phyloP scores from a whole-genome alignment of 2,797 vertebrate genomes.

The Tokudaia tokunoshimensis region DNA sequence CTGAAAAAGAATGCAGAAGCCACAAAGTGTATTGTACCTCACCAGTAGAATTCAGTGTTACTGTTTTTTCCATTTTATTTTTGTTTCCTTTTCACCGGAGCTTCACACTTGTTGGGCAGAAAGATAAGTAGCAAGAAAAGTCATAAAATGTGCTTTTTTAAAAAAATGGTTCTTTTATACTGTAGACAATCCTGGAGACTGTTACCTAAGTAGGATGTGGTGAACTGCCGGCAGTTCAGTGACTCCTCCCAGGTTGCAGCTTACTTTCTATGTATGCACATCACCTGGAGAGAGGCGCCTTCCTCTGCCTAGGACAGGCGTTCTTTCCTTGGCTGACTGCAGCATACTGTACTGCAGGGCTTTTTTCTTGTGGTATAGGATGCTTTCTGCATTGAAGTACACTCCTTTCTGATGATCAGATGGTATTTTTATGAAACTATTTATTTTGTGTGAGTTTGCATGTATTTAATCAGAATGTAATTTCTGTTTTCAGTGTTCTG shows the following conservation, averaged over 20 bases:
- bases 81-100: slow-evolving; percentile 10
- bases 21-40: neutral
- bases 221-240: slow-evolving; percentile 66
- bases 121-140: slow-evolving; percentile 39
- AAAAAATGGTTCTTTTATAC: slow-evolving; percentile 40
- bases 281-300: slow-evolving; percentile 17
- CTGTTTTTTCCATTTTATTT: neutral
- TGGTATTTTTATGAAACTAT: slow-evolving; percentile 58
- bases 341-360: neutral
- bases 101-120: slow-evolving; percentile 41
- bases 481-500: slow-evolving; percentile 20
- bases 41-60: slow-evolving; percentile 3
- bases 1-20: neutral
- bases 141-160: slow-evolving; percentile 29
- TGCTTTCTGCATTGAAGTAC: slow-evolving; percentile 30
- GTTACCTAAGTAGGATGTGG: neutral
- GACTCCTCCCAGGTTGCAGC: neutral
- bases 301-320: neutral
- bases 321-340: neutral
- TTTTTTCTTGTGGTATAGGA: neutral
- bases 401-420: slow-evolving; percentile 46
- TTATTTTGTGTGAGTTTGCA: slow-evolving; percentile 71
- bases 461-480: slow-evolving; percentile 71
- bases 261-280: neutral
- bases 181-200: neutral